These are phyloP conservation scores for Eulacestoma nigropectus DNA, from an alignment of 2,113 vertebrate species.

Conservation along the genomic window DNA sequence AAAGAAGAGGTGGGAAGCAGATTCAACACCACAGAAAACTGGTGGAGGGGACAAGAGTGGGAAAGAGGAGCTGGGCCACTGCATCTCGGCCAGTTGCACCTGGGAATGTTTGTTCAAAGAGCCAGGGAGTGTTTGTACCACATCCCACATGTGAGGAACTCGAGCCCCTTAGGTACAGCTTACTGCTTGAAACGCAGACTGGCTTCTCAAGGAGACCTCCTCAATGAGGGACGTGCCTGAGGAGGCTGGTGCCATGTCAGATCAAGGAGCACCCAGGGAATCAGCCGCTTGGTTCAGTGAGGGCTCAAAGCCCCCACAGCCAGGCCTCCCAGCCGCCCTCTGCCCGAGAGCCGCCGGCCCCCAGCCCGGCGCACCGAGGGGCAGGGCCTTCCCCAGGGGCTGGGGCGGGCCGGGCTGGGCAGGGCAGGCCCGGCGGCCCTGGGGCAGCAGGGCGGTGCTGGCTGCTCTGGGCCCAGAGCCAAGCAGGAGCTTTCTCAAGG, in stretches of 20 bases:
- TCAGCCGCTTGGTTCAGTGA: fast-evolving
- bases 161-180: fast-evolving
- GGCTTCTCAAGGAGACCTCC: neutral
- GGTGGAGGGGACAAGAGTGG: neutral
- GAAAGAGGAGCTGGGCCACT: neutral
- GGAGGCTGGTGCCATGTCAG: neutral
- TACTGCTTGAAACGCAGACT: fast-evolving
- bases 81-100: fast-evolving
- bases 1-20: neutral
- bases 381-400: neutral
- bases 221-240: fast-evolving
- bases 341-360: neutral
- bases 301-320: neutral
- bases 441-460: neutral
- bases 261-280: neutral
- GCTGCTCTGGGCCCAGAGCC: neutral
- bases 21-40: neutral
- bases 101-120: neutral
- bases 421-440: neutral
- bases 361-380: fast-evolving
- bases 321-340: too few species aligned
- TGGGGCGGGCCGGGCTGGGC: neutral
- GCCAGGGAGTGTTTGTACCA: neutral
- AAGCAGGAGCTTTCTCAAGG: neutral
- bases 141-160: fast-evolving